Percentiles rank a stretch among this genome's conserved stretches.
Evolutionary conservation across 2,113 vertebrate genomes (phyloP).

Genomic region (Sander vitreus): DNA sequence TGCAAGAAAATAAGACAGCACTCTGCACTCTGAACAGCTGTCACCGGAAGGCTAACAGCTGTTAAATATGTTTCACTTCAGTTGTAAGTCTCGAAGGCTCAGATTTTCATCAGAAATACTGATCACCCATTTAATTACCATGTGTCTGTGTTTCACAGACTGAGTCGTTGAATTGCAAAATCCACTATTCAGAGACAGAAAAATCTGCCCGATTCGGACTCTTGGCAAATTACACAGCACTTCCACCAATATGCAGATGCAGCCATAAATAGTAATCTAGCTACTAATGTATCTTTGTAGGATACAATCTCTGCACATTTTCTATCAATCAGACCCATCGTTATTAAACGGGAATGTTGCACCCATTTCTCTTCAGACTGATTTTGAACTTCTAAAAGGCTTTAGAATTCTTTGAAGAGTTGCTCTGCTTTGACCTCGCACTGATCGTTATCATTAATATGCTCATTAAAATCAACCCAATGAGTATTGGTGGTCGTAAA

Average conservation of each 20-base stretch:
- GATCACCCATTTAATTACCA: conserved; percentile 44
- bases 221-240: conserved; percentile 14
- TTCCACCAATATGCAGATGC: conserved; percentile 13
- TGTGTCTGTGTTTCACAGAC: conserved; percentile 62
- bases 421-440: not conserved
- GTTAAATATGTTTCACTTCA: conserved; percentile 5
- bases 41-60: not conserved
- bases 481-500: conserved; percentile 3
- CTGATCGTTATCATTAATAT: not conserved
- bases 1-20: not conserved
- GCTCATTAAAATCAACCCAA: conserved; percentile 29
- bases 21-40: not conserved
- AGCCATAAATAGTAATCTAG: conserved; percentile 29
- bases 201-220: conserved; percentile 41
- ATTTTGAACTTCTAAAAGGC: not conserved
- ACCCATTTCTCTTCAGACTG: not conserved
- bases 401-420: not conserved
- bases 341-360: not conserved
- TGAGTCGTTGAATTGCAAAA: conserved; percentile 63
- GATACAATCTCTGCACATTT: not conserved
- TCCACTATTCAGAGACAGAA: conserved; percentile 45
- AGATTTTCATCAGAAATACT: conserved; percentile 20
- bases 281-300: not conserved
- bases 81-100: conserved; percentile 7
- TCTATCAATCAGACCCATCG: not conserved